Base-by-base conservation (phyloP, 2,113 vertebrate genomes). In the Brachyistius frenatus region DNA sequence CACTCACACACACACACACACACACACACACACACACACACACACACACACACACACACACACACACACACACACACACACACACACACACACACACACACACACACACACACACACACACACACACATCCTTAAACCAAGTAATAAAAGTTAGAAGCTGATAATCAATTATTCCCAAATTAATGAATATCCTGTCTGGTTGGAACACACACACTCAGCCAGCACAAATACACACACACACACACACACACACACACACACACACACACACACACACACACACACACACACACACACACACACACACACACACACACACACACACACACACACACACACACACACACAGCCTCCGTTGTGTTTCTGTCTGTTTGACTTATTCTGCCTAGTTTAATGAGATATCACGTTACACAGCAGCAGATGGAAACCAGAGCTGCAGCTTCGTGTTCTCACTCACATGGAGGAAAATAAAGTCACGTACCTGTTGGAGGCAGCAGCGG, bases 101-200 rank as follows among this genome's bases (percentile, higher is more conserved):
- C 49, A 64, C 49, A 49, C 46, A 49, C 54, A n/a, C n/a, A n/a
- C n/a, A n/a, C n/a, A n/a, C n/a, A n/a, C n/a, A n/a, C n/a, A 32
- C 84, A 88, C 58, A 74, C 67, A 58, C 58, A 47, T 36, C 31
- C 55, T 8, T 3, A 60, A 65, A 46, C 50, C 55, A 55, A 70
- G 37, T 69, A 74, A 75, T 72, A 84, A 44, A 63, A 77, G n/a
- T 50, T 55, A 66, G 47, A 37, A 68, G 73, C 69, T 33, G 55
- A 80, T 77, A 58, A 83, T 85, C 77, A 87, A 74, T 87, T 87
- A 85, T 76, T 69, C 77, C 71, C 65, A 86, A 86, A 86, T 90
- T 73, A 88, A 87, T 87, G 57, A 85, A 83, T 80, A 80, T 74
- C 70, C 79, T 86, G 80, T 87, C 88, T 75, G 54, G 44, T 78